Conservation (phyloP, 2,888 invertebrate genomes). For the Silvanus unidentatus region DNA sequence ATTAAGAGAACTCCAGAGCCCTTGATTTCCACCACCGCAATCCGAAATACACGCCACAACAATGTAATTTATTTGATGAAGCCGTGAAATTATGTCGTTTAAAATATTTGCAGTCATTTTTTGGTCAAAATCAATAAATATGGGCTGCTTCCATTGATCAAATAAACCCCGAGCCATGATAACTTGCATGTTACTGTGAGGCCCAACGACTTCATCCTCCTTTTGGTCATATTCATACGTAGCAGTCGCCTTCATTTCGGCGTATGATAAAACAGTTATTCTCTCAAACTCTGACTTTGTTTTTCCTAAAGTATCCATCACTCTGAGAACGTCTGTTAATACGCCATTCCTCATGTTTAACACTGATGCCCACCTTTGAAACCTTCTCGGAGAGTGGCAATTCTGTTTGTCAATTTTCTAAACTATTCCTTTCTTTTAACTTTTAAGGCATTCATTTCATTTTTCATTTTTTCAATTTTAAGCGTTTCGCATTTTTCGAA, state of each 20-base stretch:
- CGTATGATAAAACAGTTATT: constrained; percentile 5
- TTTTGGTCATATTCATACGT: constrained; percentile 9
- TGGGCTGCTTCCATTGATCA: constrained; percentile 19
- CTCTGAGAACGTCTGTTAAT: constrained; percentile 7
- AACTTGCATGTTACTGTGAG: constrained; percentile 10
- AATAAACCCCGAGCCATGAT: constrained; percentile 14
- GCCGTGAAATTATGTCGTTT: background rate
- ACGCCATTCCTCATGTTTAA: constrained; percentile 8
- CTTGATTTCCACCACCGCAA: constrained; percentile 21
- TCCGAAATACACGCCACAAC: constrained; percentile 25
- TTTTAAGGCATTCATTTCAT: too few species aligned
- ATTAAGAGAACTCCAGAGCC: constrained; percentile 17
- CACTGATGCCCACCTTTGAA: background rate
- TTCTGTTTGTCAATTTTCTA: too few species aligned
- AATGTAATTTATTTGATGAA: background rate
- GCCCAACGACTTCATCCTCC: constrained; percentile 9
- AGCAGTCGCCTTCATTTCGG: constrained; percentile 7
- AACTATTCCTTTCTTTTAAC: too few species aligned
- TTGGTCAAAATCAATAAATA: constrained; percentile 15
- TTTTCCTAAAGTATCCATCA: constrained; percentile 6
- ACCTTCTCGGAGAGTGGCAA: too few species aligned
- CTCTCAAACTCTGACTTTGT: constrained; percentile 6
- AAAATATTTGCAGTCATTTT: constrained; percentile 13
- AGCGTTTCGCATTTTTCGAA: too few species aligned
- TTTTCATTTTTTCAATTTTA: too few species aligned